Percentiles rank a stretch among this genome's conserved stretches.
Conservation (phyloP, 2,113 vertebrate species). For the Dascyllus trimaculatus region DNA sequence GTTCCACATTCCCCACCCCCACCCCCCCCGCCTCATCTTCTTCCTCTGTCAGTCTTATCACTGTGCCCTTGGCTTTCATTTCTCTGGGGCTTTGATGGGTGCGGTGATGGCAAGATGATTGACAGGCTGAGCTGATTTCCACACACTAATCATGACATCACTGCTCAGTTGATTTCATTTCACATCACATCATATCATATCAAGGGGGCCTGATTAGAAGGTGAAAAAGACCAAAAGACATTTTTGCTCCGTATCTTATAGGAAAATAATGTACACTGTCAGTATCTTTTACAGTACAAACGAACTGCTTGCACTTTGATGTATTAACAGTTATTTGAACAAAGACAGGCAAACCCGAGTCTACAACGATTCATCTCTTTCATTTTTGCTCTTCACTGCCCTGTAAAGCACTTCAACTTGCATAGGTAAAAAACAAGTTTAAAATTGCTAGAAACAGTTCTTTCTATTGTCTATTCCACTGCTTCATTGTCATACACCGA, state of each 20-base stretch:
- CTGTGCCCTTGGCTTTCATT: conserved; percentile 66
- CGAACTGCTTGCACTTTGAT: not conserved
- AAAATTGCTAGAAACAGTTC: no score
- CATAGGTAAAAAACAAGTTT: no score
- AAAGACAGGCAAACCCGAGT: not conserved
- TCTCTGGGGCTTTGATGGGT: conserved; percentile 59
- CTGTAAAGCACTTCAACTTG: not conserved
- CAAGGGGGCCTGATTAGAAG: conserved; percentile 44
- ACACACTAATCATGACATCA: conserved; percentile 77
- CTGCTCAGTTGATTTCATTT: conserved; percentile 60
- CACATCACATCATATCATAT: conserved; percentile 56
- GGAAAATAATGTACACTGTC: conserved; percentile 42
- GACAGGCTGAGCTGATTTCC: conserved; percentile 66
- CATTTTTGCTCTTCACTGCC: not conserved
- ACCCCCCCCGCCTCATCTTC: not conserved
- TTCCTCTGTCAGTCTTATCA: conserved; percentile 60
- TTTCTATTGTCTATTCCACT: no score
- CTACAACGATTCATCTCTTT: not conserved
- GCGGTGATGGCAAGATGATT: conserved; percentile 69
- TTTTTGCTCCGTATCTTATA: conserved; percentile 24
- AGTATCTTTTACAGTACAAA: conserved; percentile 22
- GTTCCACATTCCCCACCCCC: conserved; percentile 1
- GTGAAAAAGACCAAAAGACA: conserved; percentile 46
- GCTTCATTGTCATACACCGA: no score
- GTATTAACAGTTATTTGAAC: not conserved